Percentiles rank a stretch among this genome's conserved stretches.
phyloP scores from a whole-genome alignment of 2,888 invertebrate genomes.

The Netelia fuscicornis region DNA sequence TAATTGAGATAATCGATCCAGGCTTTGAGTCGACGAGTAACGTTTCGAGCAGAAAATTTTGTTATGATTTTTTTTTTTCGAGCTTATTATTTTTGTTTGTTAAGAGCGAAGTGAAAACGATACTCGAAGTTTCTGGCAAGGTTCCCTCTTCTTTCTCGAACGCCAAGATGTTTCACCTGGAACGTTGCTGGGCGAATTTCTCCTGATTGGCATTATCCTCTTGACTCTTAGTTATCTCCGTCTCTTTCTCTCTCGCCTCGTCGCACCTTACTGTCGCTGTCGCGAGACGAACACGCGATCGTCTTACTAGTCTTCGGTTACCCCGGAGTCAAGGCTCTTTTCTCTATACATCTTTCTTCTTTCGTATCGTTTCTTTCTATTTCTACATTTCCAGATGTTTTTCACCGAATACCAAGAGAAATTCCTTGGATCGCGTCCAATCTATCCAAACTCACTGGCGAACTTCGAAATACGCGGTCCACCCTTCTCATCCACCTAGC shows the following conservation, averaged over 20 bases:
- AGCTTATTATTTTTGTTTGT: neutral
- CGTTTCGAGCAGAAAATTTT: conserved; percentile 18
- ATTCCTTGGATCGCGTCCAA: conserved; percentile 70
- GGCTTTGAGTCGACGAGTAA: neutral
- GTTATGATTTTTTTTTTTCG: conserved; percentile 1
- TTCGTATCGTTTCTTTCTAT: conserved; percentile 27
- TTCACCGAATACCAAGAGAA: conserved; percentile 62
- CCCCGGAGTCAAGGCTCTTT: conserved; percentile 48
- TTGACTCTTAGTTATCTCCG: neutral
- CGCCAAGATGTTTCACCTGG: conserved; percentile 3
- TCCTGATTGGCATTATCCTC: conserved; percentile 29
- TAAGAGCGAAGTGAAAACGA: neutral
- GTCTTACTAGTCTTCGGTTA: conserved; percentile 30
- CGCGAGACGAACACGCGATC: conserved; percentile 26
- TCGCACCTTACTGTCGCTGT: conserved; percentile 2
- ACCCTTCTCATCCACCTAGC: conserved; percentile 10
- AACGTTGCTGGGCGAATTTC: neutral
- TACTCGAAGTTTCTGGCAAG: conserved; percentile 20
- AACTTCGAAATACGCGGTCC: conserved; percentile 47
- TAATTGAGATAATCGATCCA: conserved; percentile 12
- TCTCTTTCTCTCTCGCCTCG: neutral
- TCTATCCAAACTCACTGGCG: conserved; percentile 46
- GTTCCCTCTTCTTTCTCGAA: neutral
- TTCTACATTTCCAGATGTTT: conserved; percentile 54
- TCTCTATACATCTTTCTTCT: conserved; percentile 20